These are phyloP conservation scores for Motacilla alba DNA, from an alignment of 2,113 vertebrate genomes.

Conservation along the genomic window DNA sequence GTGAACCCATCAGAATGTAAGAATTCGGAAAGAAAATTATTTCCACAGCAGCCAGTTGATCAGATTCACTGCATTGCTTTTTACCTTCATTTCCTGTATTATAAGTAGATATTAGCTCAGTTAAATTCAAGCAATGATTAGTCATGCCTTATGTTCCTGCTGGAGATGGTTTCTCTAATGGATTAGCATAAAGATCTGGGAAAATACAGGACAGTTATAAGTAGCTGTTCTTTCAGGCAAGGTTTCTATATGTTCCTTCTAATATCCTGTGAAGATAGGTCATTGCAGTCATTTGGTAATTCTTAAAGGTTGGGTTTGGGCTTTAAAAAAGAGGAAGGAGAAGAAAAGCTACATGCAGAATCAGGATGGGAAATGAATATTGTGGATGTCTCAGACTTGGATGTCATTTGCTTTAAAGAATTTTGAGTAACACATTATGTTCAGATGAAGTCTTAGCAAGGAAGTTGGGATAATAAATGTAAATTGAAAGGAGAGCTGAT, in stretches of 20 bases:
- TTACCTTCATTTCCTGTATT: not conserved
- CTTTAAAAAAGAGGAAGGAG: not conserved
- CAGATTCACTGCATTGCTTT: not conserved
- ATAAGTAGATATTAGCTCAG: not conserved
- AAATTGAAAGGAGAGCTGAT: not conserved
- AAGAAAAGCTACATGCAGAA: not conserved
- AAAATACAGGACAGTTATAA: not conserved
- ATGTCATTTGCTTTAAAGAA: not conserved
- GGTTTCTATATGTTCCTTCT: not conserved
- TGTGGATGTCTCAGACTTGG: not conserved
- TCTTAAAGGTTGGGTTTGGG: not conserved
- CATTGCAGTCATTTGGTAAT: not conserved
- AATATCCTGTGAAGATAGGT: not conserved
- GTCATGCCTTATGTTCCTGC: not conserved
- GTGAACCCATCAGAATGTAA: not conserved
- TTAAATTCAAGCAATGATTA: not conserved
- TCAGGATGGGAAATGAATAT: not conserved
- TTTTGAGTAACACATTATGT: not conserved
- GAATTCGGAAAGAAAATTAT: not conserved
- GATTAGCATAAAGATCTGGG: not conserved
- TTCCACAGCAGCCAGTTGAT: not conserved
- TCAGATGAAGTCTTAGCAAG: not conserved
- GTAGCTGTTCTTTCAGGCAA: not conserved
- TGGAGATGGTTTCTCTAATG: not conserved
- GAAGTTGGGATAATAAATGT: not conserved